Evolutionary conservation across 2,113 vertebrate species (phyloP).

Genomic region (Mellivora capensis): DNA sequence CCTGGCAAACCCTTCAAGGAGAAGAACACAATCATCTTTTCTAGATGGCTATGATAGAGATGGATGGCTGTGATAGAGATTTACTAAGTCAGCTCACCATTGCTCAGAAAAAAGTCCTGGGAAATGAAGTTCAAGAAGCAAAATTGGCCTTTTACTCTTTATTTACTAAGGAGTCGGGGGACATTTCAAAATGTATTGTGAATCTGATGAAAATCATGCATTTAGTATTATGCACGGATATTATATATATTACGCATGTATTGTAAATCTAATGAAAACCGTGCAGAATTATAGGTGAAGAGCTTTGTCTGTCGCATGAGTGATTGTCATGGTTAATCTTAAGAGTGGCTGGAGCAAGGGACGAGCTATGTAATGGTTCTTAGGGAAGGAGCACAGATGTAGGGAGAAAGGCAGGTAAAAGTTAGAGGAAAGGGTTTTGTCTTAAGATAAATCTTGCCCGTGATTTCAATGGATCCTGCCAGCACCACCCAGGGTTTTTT

Average conservation of each 20-base stretch:
- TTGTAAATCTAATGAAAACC: background rate
- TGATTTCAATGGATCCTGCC: background rate
- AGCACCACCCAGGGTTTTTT: background rate
- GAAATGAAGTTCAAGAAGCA: background rate
- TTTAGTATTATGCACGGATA: background rate
- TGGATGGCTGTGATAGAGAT: background rate
- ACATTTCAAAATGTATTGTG: background rate
- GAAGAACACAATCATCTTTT: background rate
- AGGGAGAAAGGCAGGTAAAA: background rate
- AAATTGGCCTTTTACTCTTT: background rate
- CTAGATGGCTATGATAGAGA: background rate
- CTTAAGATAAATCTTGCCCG: background rate
- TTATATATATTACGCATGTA: background rate
- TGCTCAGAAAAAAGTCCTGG: background rate
- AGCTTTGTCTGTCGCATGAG: background rate
- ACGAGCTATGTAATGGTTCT: background rate
- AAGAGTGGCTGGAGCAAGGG: background rate
- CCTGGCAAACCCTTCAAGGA: background rate
- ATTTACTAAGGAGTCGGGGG: background rate
- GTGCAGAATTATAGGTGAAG: background rate
- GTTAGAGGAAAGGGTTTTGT: background rate
- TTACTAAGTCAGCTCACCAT: background rate
- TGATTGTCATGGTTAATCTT: background rate
- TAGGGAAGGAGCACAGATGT: too few species aligned
- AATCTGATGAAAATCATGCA: background rate